A percentile compares a stretch with the other conserved stretches of the same genome.
These are phyloP conservation scores for Nymphalis io DNA, from an alignment of 1,140 invertebrate genomes.

Conservation along the genomic window DNA sequence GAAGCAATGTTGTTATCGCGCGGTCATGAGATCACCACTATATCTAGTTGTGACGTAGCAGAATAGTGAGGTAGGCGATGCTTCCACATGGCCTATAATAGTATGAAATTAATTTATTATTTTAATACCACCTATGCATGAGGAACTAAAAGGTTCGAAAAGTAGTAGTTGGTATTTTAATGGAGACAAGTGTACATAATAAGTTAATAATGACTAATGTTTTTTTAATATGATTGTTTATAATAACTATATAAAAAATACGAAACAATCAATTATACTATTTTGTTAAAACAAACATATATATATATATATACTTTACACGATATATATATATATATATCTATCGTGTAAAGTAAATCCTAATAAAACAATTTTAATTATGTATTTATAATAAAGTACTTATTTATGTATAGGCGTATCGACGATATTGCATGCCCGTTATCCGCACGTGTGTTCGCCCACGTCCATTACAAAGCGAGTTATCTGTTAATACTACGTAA, in stretches of 20 bases:
- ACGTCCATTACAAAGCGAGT: constrained; percentile 38
- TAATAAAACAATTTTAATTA: constrained; percentile 8
- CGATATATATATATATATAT: background rate
- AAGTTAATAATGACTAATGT: background rate
- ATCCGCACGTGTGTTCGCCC: constrained; percentile 60
- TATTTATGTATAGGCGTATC: constrained; percentile 15
- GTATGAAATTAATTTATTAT: constrained; percentile 25
- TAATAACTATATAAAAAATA: background rate
- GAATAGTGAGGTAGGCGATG: constrained; percentile 33
- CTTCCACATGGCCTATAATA: constrained; percentile 13
- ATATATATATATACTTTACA: too few relatives aligned
- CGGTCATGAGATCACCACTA: constrained; percentile 70
- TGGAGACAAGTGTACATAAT: background rate
- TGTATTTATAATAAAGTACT: constrained; percentile 5
- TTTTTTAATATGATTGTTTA: background rate
- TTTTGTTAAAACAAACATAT: too few relatives aligned
- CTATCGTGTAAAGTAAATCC: background rate
- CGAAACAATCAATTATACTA: too few relatives aligned
- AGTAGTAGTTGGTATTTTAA: background rate
- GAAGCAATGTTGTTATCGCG: constrained; percentile 38
- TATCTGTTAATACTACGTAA: constrained; percentile 31
- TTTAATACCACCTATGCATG: constrained; percentile 5
- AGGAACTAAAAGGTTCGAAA: background rate
- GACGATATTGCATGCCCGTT: constrained; percentile 54
- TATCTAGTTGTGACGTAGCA: constrained; percentile 68